phyloP scores from a whole-genome alignment of 2,797 vertebrate species.

The Cossypha niveicapilla region DNA sequence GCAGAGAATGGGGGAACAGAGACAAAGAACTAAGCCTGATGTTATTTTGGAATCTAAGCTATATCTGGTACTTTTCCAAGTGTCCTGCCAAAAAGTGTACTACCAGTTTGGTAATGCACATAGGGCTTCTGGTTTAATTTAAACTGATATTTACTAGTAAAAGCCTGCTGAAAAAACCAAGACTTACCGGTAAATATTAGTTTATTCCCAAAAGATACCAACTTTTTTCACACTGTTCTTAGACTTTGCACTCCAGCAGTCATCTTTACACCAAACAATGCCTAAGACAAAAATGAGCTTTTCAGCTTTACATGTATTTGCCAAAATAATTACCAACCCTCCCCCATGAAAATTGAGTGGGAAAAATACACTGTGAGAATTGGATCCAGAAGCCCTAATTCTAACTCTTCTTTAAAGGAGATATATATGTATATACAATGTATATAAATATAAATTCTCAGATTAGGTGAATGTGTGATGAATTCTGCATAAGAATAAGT shows the following conservation, averaged over 20 bases:
- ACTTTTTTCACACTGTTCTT: slow-evolving; percentile 76
- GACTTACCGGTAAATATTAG: slow-evolving; percentile 78
- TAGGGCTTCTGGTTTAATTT: slow-evolving; percentile 75
- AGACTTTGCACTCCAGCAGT: slow-evolving; percentile 75
- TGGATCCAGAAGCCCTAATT: slow-evolving; percentile 75
- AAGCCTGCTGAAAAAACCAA: slow-evolving; percentile 77
- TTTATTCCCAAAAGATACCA: slow-evolving; percentile 76
- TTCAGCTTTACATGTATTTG: slow-evolving; percentile 75
- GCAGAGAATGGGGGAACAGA: background rate
- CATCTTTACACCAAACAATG: slow-evolving; percentile 77
- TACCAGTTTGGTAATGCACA: slow-evolving; percentile 27
- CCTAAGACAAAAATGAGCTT: slow-evolving; percentile 77
- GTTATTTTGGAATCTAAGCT: background rate
- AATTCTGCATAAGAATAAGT: slow-evolving; percentile 71
- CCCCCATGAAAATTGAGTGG: slow-evolving; percentile 68
- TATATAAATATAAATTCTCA: slow-evolving; percentile 70
- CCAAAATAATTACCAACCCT: slow-evolving; percentile 71
- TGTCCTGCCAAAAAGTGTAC: background rate
- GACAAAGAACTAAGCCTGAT: background rate
- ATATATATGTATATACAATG: slow-evolving; percentile 61
- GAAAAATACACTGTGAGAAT: slow-evolving; percentile 58
- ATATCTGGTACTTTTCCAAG: background rate
- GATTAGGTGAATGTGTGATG: slow-evolving; percentile 65
- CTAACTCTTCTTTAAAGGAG: slow-evolving; percentile 63
- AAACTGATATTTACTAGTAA: slow-evolving; percentile 78